Percentiles rank a stretch among this genome's conserved stretches.
These are phyloP conservation scores for Tapirus indicus DNA, from an alignment of 2,797 vertebrate genomes.

Conservation along the genomic window DNA sequence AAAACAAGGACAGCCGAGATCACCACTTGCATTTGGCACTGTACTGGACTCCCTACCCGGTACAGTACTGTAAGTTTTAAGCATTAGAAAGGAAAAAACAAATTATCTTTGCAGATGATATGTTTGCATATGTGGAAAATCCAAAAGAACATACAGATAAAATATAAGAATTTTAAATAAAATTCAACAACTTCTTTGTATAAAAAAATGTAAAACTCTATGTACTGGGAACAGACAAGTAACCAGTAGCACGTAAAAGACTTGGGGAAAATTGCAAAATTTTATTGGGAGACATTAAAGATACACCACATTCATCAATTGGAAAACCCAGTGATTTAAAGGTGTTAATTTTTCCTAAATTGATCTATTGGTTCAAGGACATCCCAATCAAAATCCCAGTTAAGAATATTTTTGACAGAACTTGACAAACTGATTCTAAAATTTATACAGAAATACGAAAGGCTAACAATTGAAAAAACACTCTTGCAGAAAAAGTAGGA, in stretches of 20 bases:
- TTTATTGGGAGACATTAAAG: not conserved
- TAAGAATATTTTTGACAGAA: not conserved
- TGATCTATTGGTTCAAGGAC: not conserved
- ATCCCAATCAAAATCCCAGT: not conserved
- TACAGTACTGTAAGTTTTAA: not conserved
- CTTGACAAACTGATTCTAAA: conserved; percentile 13
- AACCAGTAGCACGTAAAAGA: not conserved
- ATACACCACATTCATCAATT: not conserved
- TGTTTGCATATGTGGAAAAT: not conserved
- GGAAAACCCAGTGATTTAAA: conserved; percentile 1
- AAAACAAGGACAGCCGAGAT: not conserved
- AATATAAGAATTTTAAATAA: conserved; percentile 1
- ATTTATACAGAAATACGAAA: not conserved
- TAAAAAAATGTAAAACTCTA: not conserved
- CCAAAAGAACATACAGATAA: not conserved
- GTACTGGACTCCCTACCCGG: not conserved
- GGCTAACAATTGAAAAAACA: not conserved
- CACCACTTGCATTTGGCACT: not conserved
- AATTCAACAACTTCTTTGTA: not conserved
- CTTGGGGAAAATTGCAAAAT: not conserved
- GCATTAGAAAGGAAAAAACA: not conserved
- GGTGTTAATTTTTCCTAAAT: not conserved
- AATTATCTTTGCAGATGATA: not conserved
- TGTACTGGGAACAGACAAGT: not conserved
- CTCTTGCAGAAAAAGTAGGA: not conserved